A percentile compares a stretch with the other conserved stretches of the same genome.
Evolutionary conservation across 2,113 vertebrate species (phyloP).

Genomic region (Ameiurus melas): DNA sequence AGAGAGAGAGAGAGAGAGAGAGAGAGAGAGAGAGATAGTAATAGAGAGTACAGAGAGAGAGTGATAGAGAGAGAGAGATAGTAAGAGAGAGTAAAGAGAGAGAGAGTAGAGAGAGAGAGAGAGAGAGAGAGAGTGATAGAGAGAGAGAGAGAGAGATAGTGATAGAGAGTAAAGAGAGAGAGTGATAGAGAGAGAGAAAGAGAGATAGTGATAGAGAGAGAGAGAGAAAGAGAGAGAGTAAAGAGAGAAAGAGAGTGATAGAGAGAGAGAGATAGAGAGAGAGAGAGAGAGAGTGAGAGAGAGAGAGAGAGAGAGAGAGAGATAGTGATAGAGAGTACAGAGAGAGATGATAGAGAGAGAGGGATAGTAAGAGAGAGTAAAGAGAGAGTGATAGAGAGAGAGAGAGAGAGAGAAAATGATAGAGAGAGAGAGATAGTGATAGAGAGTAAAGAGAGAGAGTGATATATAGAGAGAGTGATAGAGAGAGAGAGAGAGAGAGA

Average conservation of each 20-base stretch:
- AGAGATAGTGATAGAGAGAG: slow-evolving; percentile 20
- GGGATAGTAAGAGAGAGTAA: too few species aligned
- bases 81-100: slow-evolving; percentile 28
- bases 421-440: slow-evolving; percentile 53
- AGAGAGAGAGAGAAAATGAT: slow-evolving; percentile 50
- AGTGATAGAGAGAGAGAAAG: slow-evolving; percentile 33
- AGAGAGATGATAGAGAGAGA: slow-evolving; percentile 40
- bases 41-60: slow-evolving; percentile 19
- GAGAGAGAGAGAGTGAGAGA: background rate
- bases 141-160: slow-evolving; percentile 40
- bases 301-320: slow-evolving; percentile 47
- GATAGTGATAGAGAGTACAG: slow-evolving; percentile 40
- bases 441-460: too few species aligned
- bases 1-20: slow-evolving; percentile 40
- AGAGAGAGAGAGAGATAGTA: slow-evolving; percentile 22
- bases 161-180: slow-evolving; percentile 30
- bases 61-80: slow-evolving; percentile 52
- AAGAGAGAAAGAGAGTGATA: slow-evolving; percentile 47
- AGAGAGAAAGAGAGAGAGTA: slow-evolving; percentile 48
- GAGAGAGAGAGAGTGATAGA: too few species aligned
- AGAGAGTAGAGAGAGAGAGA: too few species aligned
- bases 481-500: slow-evolving; percentile 47
- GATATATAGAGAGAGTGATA: background rate
- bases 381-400: slow-evolving; percentile 18
- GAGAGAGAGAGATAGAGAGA: background rate